Percentiles rank a stretch among this genome's conserved stretches.
Conservation (phyloP, 2,888 invertebrate species). For the Drosophila histrio region DNA sequence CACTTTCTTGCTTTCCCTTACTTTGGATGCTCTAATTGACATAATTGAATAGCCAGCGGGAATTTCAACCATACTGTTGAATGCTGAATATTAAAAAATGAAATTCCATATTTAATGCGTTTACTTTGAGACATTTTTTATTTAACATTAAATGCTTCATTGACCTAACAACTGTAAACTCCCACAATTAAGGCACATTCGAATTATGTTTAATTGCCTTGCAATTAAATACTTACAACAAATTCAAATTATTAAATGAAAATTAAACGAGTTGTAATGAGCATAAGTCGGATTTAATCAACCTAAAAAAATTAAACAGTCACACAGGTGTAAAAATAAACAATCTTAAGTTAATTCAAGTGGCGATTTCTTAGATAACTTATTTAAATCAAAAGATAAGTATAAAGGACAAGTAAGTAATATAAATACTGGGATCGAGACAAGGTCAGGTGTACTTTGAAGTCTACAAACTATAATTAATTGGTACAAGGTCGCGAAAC, state of each 20-base stretch:
- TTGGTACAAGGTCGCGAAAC: slow-evolving; percentile 37
- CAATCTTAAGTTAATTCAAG: slow-evolving; percentile 29
- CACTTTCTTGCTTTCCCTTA: background rate
- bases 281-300: slow-evolving; percentile 41
- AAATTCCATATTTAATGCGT: slow-evolving; percentile 11
- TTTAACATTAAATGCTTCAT: slow-evolving; percentile 43
- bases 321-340: slow-evolving; percentile 23
- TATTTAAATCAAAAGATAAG: slow-evolving; percentile 2
- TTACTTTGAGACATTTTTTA: slow-evolving; percentile 31
- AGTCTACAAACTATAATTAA: slow-evolving; percentile 25
- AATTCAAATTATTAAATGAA: slow-evolving; percentile 1
- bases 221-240: background rate
- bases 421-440: slow-evolving; percentile 48
- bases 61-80: slow-evolving; percentile 8
- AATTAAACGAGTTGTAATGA: slow-evolving; percentile 2
- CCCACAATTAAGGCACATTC: slow-evolving; percentile 50
- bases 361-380: slow-evolving; percentile 13
- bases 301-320: slow-evolving; percentile 26
- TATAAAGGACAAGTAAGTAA: background rate
- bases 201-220: slow-evolving; percentile 19
- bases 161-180: slow-evolving; percentile 2
- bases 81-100: background rate
- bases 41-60: background rate
- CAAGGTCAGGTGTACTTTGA: slow-evolving; percentile 4
- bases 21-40: background rate